Evolutionary conservation across 2,113 vertebrate genomes (phyloP).

Genomic region (Perca fluviatilis): DNA sequence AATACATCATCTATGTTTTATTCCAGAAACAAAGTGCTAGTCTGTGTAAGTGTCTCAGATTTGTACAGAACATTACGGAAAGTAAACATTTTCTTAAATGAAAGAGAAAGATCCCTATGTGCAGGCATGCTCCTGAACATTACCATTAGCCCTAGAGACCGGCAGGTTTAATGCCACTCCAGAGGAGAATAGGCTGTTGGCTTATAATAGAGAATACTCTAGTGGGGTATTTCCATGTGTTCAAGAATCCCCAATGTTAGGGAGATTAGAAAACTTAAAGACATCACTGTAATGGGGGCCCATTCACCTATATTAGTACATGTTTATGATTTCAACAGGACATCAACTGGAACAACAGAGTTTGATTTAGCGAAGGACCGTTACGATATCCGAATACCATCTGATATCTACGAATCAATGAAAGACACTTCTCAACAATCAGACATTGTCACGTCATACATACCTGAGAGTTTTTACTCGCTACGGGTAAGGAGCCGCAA

Average conservation of each 20-base stretch:
- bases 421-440: conserved; percentile 82
- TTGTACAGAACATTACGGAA: neutral
- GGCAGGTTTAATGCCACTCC: too few species aligned
- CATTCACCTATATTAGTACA: neutral
- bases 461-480: conserved; percentile 90
- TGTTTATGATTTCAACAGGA: conserved; percentile 78
- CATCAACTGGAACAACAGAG: conserved; percentile 85
- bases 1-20: neutral
- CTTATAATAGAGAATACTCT: neutral
- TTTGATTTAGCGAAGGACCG: conserved; percentile 93
- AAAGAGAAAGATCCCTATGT: too few species aligned
- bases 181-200: too few species aligned
- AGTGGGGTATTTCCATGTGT: neutral
- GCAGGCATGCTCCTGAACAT: too few species aligned
- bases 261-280: neutral
- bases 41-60: neutral
- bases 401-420: conserved; percentile 84
- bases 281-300: neutral
- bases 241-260: neutral
- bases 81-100: too few species aligned
- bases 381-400: conserved; percentile 93
- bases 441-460: conserved; percentile 82
- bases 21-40: neutral
- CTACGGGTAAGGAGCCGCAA: conserved; percentile 71
- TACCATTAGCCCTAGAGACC: too few species aligned